phyloP scores from a whole-genome alignment of 2,888 invertebrate genomes.

The Pristionchus maxplancki region DNA sequence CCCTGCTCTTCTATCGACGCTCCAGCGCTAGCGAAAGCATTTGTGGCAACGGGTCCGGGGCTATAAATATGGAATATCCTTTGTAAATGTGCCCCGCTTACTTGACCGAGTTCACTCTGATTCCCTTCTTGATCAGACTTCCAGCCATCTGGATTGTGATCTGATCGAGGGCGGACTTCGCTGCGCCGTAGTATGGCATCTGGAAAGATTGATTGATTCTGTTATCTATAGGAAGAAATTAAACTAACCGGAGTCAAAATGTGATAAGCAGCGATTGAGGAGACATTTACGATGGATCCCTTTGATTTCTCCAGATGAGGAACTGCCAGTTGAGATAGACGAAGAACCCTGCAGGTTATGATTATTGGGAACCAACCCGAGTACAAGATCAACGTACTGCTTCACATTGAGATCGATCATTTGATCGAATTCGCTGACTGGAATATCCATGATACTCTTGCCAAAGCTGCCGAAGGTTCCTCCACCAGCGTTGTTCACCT shows the following conservation, averaged over 20 bases:
- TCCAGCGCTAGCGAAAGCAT: neutral
- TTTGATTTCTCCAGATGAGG: neutral
- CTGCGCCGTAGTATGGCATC: neutral
- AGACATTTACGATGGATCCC: neutral
- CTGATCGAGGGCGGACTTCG: neutral
- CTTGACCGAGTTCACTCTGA: conserved; percentile 2
- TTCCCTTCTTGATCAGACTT: neutral
- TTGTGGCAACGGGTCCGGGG: neutral
- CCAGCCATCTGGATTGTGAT: neutral
- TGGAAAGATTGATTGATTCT: neutral
- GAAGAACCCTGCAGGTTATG: neutral
- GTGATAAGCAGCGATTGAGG: neutral
- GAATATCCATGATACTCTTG: neutral
- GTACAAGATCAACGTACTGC: neutral
- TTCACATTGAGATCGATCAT: neutral
- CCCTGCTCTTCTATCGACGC: neutral
- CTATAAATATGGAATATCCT: neutral
- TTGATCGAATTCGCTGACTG: neutral
- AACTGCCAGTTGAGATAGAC: neutral
- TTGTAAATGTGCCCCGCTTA: neutral
- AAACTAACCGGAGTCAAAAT: neutral
- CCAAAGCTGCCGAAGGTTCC: neutral
- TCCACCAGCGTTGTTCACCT: conserved; percentile 9
- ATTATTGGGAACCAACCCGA: neutral
- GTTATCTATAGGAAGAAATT: neutral